Conservation (phyloP, 2,113 vertebrate species). For the Tinamus guttatus region DNA sequence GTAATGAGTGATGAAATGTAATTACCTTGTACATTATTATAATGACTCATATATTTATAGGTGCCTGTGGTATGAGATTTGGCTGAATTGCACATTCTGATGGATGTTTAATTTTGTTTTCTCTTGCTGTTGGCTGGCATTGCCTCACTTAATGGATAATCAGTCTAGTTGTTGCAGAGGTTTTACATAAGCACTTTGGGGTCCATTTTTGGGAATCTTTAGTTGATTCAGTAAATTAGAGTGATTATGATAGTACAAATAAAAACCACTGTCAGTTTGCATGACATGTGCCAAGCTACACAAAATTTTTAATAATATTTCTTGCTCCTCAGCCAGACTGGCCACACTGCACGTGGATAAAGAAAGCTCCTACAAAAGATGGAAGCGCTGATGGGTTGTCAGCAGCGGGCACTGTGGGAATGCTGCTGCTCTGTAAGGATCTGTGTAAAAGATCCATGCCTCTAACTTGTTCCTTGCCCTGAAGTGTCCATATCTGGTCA, state of each 20-base stretch:
- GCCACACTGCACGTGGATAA: neutral
- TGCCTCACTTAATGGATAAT: constrained; percentile 44
- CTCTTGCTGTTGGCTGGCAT: constrained; percentile 47
- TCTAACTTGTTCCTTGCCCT: neutral
- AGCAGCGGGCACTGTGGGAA: neutral
- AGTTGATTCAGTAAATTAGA: constrained; percentile 5
- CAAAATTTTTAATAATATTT: neutral
- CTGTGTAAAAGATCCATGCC: neutral
- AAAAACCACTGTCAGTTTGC: neutral
- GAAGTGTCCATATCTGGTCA: neutral
- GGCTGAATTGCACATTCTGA: constrained; percentile 55
- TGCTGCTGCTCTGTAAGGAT: neutral
- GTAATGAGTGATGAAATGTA: constrained; percentile 60
- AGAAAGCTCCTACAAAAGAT: neutral
- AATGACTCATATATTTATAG: constrained; percentile 67
- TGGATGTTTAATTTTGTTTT: constrained; percentile 65
- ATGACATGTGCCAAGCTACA: neutral
- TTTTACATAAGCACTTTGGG: constrained; percentile 44
- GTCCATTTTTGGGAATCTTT: neutral
- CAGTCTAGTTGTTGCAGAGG: constrained; percentile 16
- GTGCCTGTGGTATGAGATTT: constrained; percentile 48
- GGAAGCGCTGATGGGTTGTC: neutral
- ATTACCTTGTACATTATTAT: constrained; percentile 64
- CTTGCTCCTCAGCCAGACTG: neutral
- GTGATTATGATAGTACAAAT: neutral